These are phyloP conservation scores for Micromys minutus DNA, from an alignment of 2,113 vertebrate species.

Conservation along the genomic window DNA sequence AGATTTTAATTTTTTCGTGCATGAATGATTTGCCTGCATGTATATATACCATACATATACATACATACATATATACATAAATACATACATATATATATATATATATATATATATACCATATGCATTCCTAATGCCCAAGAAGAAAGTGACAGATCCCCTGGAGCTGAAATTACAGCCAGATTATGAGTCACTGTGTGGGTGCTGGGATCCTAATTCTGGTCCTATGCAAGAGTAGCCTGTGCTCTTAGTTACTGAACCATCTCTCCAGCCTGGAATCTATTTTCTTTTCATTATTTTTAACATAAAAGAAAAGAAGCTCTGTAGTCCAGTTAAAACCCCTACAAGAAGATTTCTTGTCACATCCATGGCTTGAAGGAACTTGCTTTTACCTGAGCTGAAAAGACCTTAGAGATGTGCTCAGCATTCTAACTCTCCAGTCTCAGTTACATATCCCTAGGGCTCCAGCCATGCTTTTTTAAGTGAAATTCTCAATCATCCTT, in stretches of 20 bases:
- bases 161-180: not conserved
- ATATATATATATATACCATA: not conserved
- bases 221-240: not conserved
- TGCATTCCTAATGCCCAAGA: not conserved
- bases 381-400: not conserved
- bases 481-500: not conserved
- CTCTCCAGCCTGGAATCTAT: not conserved
- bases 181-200: not conserved
- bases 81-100: too few species aligned
- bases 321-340: not conserved
- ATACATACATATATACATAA: too few species aligned
- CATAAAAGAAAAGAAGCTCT: not conserved
- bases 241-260: not conserved
- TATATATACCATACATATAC: too few species aligned
- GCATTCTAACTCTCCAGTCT: not conserved
- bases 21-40: not conserved
- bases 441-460: not conserved
- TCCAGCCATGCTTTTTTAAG: not conserved
- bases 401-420: not conserved
- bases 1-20: not conserved
- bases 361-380: not conserved
- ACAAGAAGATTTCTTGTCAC: not conserved
- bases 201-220: not conserved
- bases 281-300: not conserved
- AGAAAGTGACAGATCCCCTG: not conserved